A percentile compares a stretch with the other conserved stretches of the same genome.
Conservation (phyloP, 2,113 vertebrate species). For the Crotophaga sulcirostris region DNA sequence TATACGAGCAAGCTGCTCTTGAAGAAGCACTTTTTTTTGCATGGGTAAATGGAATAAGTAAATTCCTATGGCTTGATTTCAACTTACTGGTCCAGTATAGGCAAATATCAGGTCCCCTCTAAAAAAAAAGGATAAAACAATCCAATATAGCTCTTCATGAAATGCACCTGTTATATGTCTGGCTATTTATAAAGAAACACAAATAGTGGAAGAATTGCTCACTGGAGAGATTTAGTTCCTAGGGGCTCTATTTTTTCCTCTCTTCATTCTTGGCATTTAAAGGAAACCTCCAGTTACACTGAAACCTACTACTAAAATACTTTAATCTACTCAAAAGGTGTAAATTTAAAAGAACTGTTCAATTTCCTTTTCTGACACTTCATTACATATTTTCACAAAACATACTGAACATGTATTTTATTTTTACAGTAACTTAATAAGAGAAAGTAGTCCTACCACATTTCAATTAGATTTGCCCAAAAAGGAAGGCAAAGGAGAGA, state of each 20-base stretch:
- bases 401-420: background rate
- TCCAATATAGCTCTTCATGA: background rate
- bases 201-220: background rate
- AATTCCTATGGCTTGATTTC: background rate
- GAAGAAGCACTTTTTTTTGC: background rate
- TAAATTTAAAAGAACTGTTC: background rate
- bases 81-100: background rate
- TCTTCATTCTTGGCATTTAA: background rate
- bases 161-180: background rate
- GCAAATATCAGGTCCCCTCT: background rate
- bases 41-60: background rate
- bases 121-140: background rate
- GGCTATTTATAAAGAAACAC: background rate
- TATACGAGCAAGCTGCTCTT: background rate
- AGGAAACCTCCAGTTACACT: background rate
- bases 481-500: background rate
- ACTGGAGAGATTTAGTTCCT: background rate
- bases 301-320: background rate
- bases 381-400: background rate
- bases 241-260: background rate
- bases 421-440: conserved; percentile 9
- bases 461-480: conserved; percentile 19
- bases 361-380: background rate
- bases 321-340: background rate
- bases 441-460: background rate